Conservation (phyloP, 92 coral and sea anemone species). For the Heliopora coerulea region DNA sequence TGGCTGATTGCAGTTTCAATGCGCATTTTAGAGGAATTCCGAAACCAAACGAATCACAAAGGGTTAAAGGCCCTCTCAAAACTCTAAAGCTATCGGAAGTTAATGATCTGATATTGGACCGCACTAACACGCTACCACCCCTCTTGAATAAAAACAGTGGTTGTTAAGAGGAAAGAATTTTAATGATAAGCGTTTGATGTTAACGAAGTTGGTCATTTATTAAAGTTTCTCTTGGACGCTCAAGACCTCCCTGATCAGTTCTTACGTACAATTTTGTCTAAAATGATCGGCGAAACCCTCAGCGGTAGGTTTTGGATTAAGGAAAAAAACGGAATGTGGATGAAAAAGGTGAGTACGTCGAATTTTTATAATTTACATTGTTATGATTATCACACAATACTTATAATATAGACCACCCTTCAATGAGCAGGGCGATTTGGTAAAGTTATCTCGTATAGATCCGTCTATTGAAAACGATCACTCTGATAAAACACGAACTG, state of each 20-base stretch:
- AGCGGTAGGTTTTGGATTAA: slow-evolving; percentile 22
- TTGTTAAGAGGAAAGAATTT: background rate
- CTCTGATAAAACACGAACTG: background rate
- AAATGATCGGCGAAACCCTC: slow-evolving; percentile 9
- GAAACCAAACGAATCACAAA: too few species aligned
- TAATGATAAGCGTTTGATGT: background rate
- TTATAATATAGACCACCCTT: background rate
- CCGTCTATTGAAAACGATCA: background rate
- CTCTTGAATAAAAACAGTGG: background rate
- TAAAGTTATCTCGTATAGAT: background rate
- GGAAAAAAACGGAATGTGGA: slow-evolving; percentile 11
- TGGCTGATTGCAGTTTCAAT: too few species aligned
- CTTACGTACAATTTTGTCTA: background rate
- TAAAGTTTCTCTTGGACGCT: too few species aligned
- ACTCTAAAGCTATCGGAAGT: background rate
- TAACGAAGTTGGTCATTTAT: background rate
- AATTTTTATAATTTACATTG: too few species aligned
- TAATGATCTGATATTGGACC: background rate
- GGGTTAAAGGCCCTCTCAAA: too few species aligned
- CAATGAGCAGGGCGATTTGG: too few species aligned
- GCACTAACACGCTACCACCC: background rate
- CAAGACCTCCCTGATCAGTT: too few species aligned
- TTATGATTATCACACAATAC: background rate
- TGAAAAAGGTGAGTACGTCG: slow-evolving; percentile 5
- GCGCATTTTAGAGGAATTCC: too few species aligned